Evolutionary conservation across 2,113 vertebrate genomes (phyloP).

Genomic region (Psilopsiagon aurifrons): DNA sequence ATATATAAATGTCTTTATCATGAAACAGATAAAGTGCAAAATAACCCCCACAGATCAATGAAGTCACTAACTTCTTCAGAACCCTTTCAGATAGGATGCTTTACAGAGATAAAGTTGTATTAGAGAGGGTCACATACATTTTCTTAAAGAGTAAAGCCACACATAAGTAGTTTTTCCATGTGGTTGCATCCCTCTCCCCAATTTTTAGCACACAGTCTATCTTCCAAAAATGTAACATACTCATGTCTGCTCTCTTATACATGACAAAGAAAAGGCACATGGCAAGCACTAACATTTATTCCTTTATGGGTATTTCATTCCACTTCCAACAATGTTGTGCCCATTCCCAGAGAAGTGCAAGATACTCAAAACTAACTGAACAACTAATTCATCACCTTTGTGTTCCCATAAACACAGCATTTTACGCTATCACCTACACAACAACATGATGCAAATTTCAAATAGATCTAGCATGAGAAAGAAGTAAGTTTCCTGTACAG

Average conservation of each 20-base stretch:
- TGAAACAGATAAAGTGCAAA: not conserved
- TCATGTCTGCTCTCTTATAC: not conserved
- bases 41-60: not conserved
- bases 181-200: not conserved
- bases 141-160: not conserved
- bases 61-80: not conserved
- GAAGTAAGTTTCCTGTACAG: not conserved
- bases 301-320: not conserved
- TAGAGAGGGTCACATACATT: not conserved
- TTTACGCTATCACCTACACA: not conserved
- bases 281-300: not conserved
- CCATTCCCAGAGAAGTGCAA: not conserved
- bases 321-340: not conserved
- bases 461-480: not conserved
- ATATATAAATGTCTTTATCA: not conserved
- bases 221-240: not conserved
- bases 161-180: accelerated
- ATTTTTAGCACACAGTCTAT: not conserved
- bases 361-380: not conserved
- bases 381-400: not conserved
- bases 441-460: not conserved
- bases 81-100: not conserved
- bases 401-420: not conserved
- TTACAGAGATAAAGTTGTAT: not conserved
- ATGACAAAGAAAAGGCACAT: not conserved